Base-by-base conservation (phyloP, 1,140 invertebrate species). In the Cephus cinctus region DNA sequence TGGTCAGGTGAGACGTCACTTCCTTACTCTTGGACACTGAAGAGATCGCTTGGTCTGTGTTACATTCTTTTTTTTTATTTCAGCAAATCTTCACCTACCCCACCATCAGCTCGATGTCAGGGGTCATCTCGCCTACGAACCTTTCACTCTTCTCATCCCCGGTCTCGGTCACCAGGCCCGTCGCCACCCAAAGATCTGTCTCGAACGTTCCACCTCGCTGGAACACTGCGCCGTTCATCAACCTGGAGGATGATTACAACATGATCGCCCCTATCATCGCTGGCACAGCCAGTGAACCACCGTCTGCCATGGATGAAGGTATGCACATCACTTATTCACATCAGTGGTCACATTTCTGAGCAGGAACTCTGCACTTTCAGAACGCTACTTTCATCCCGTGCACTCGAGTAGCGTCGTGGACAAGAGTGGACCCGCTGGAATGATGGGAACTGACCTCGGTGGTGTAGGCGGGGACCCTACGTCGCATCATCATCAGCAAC, bases 221-320 rank as follows among this genome's bases (percentile, higher is more conserved):
- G 94, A 94, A 89, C 59, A 80, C 81, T 4, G 81, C 85, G 19
- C 87, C 89, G 12, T 91, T 95, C 71, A 88, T 94, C 58, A 88
- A 86, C 27, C 72, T 95, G 46, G 94, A 96, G 65, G 94, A 96
- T 65, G 94, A 97, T 74, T 96, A 96, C 75, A 90, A 87, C 61
- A 93, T 90, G 77, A 90, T 95, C 31, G 73, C 69, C 5, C 74
- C 74, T 35, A 76, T 76, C 39, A 76, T 76, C 54, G 61, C 73
- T 12, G 73, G 74, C 4, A 73, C 74, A 6, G 64, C 71, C n/a
- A 73, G 65, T 39, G 73, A 76, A 41, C 69, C 71, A 43, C 65
- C 74, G 1, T 59, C 72, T 4, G 36, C 63, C 16, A 76, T 76
- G 67, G 74, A 76, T 41, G 74, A 76, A 63, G 74, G 74, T 76